Evolutionary conservation across 2,797 vertebrate genomes (phyloP), one percentile per base, ranked within the genome.

Genomic region (Loriculus beryllinus): DNA sequence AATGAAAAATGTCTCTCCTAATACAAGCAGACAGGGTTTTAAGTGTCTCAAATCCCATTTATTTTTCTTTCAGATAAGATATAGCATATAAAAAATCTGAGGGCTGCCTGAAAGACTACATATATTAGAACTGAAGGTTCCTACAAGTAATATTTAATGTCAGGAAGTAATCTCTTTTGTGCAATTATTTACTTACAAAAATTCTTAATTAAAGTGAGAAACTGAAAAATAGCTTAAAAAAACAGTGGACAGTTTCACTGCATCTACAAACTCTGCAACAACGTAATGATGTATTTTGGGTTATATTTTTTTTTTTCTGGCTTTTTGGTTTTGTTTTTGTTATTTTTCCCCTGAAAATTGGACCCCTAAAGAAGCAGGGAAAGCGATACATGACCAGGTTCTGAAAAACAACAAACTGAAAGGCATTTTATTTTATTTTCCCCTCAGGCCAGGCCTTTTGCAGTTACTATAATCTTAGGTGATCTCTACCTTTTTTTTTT

Each of bases 1-100:
- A 76, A 91, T 82, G 86, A 94, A 93, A 85, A 88, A 88, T 91
- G 11, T 78, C 43, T 87, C 83, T 86, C 43, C 23, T 62, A 91
- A 91, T 52, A 92, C 14, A 83, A 83, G 33, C 37, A 92, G 62
- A 43, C 51, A 69, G 35, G 9, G 8, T 78, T 92, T 90, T 85
- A 72, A 83, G 4, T 35, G 40, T 62, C 54, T 83, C 45, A 87
- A 39, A 83, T 62, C 19, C 14, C 29, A 86, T 72, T 93, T 93
- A 52, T 92, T 93, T 92, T 94, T 70, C 72, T 78, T 88, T 87
- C 47, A 87, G 48, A 59, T 75, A 56, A 10, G 22, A 47, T 90
- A 71, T 5, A 71, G 28, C 21, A 62, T 28, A 83, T 54, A 42
- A 92, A 74, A 90, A 69, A 47, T 54, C 40, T 17, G 45, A 20